Evolutionary conservation across 2,113 vertebrate genomes (phyloP).

Genomic region (Cheirogaleus medius): DNA sequence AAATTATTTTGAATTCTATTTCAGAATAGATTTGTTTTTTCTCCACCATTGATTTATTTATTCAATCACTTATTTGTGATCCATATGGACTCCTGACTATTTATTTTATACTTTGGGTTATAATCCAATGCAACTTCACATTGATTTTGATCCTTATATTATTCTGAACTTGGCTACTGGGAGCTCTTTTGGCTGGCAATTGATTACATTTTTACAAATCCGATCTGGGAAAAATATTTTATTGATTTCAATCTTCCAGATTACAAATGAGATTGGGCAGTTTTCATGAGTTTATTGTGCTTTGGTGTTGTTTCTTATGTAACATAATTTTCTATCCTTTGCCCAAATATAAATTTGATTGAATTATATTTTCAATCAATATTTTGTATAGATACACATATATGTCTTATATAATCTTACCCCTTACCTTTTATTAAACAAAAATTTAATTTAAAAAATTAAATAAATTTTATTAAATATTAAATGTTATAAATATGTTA

Average conservation of each 20-base stretch:
- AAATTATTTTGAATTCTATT: background rate
- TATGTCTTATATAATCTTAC: background rate
- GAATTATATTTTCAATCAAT: background rate
- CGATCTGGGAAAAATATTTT: background rate
- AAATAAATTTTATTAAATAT: too few species aligned
- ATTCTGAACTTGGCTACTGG: background rate
- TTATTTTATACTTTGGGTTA: background rate
- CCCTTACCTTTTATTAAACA: background rate
- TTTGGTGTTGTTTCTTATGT: background rate
- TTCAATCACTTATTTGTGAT: background rate
- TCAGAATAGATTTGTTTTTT: background rate
- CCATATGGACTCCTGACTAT: background rate
- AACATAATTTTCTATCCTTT: background rate
- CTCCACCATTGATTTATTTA: background rate
- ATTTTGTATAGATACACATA: background rate
- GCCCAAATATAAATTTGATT: background rate
- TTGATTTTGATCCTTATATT: background rate
- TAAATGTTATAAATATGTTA: background rate
- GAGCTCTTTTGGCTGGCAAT: background rate
- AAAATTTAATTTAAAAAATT: too few species aligned
- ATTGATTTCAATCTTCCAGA: background rate
- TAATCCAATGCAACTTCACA: background rate
- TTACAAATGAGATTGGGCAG: background rate
- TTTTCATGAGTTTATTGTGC: background rate
- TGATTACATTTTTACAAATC: background rate